A percentile compares a stretch with the other conserved stretches of the same genome.
Evolutionary conservation across 2,113 vertebrate genomes (phyloP).

Genomic region (Piaya cayana): DNA sequence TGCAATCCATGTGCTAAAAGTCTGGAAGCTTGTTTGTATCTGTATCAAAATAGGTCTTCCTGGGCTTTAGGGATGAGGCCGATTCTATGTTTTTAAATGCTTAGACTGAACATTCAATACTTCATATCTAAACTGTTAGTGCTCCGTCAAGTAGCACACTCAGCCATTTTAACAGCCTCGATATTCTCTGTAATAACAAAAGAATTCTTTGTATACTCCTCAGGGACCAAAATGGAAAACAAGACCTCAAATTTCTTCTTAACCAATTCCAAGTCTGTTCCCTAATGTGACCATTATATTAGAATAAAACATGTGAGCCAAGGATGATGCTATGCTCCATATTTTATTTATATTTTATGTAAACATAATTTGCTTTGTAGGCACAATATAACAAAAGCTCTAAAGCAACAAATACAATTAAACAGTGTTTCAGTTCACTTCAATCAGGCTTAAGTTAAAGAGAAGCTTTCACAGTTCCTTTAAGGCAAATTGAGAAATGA

Average conservation of each 20-base stretch:
- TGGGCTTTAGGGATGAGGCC: not conserved
- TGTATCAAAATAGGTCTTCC: not conserved
- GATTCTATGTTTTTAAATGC: not conserved
- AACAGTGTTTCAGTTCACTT: slow-evolving; percentile 78
- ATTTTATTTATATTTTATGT: slow-evolving; percentile 92
- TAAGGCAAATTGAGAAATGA: slow-evolving; percentile 79
- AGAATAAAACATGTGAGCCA: not conserved
- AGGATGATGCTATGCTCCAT: slow-evolving; percentile 82
- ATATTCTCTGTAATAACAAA: not conserved
- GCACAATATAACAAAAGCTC: slow-evolving; percentile 89
- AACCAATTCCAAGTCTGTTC: not conserved
- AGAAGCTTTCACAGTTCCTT: slow-evolving; percentile 78
- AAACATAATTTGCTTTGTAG: slow-evolving; percentile 88
- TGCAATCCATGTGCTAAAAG: not conserved
- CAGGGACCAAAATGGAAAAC: slow-evolving; percentile 2
- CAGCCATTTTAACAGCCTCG: not conserved
- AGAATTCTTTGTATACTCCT: not conserved
- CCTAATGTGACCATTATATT: not conserved
- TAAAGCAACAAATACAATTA: slow-evolving; percentile 85
- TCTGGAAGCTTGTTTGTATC: not conserved
- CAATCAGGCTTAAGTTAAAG: slow-evolving; percentile 74
- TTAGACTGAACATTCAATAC: not conserved
- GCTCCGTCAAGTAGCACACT: not conserved
- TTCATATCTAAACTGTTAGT: not conserved
- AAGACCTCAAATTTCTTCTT: not conserved